phyloP scores from a whole-genome alignment of 2,888 invertebrate genomes.

The Xestoiulus laeticollis region DNA sequence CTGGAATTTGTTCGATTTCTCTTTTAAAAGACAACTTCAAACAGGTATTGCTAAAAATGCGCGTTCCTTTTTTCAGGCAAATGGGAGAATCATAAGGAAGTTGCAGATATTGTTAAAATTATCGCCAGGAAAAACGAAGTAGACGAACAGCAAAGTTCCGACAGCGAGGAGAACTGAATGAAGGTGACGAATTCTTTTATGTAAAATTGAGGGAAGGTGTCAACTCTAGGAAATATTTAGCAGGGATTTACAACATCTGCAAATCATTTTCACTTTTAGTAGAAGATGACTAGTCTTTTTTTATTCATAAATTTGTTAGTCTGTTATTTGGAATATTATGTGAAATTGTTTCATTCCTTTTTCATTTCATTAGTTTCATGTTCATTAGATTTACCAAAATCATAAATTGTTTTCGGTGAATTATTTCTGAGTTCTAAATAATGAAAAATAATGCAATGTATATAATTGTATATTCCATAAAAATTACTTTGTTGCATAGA shows the following conservation, averaged over 20 bases:
- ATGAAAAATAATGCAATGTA: too few species aligned
- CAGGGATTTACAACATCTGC: neutral
- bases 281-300: neutral
- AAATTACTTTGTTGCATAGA: too few species aligned
- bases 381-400: too few species aligned
- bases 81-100: constrained; percentile 72
- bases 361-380: too few species aligned
- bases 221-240: neutral
- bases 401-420: too few species aligned
- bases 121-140: constrained; percentile 68
- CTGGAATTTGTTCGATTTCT: too few species aligned
- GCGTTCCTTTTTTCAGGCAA: constrained; percentile 66
- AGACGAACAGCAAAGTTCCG: constrained; percentile 55
- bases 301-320: too few species aligned
- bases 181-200: neutral
- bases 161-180: constrained; percentile 56
- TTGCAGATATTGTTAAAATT: constrained; percentile 74
- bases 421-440: too few species aligned
- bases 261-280: neutral
- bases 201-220: neutral
- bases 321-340: too few species aligned
- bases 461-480: too few species aligned
- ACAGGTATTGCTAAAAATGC: neutral
- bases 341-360: too few species aligned
- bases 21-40: too few species aligned